Conservation (phyloP, 2,888 invertebrate genomes). For the Brachyptera putata region DNA sequence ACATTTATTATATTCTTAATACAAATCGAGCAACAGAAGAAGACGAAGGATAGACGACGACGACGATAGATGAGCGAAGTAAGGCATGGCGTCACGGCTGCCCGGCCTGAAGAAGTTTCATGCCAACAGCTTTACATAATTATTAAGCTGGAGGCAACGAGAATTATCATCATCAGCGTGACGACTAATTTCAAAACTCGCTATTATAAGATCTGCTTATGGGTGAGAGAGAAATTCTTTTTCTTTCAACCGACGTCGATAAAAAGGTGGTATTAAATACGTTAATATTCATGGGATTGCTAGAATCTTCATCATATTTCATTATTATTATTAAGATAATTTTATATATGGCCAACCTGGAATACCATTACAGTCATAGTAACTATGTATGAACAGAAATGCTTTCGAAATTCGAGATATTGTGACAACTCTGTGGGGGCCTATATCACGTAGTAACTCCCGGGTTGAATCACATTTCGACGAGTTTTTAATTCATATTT, state of each 20-base stretch:
- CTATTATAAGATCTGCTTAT: slow-evolving; percentile 1
- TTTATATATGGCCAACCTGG: no score
- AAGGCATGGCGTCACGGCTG: background rate
- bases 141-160: slow-evolving; percentile 4
- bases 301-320: slow-evolving; percentile 2
- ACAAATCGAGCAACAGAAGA: no score
- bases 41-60: no score
- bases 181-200: slow-evolving; percentile 8
- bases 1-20: no score
- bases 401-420: no score
- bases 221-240: background rate
- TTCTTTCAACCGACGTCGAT: slow-evolving; percentile 5
- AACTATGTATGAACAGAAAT: no score
- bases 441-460: no score
- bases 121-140: slow-evolving; percentile 15
- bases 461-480: no score
- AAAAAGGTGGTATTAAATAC: slow-evolving; percentile 5
- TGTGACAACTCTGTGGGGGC: no score
- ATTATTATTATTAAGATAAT: slow-evolving; percentile 5
- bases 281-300: slow-evolving; percentile 8
- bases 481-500: no score
- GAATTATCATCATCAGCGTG: slow-evolving; percentile 14
- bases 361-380: no score
- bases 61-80: no score
- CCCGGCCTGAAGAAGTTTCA: background rate